phyloP scores from a whole-genome alignment of 2,113 vertebrate species.

The Crotalus tigris region DNA sequence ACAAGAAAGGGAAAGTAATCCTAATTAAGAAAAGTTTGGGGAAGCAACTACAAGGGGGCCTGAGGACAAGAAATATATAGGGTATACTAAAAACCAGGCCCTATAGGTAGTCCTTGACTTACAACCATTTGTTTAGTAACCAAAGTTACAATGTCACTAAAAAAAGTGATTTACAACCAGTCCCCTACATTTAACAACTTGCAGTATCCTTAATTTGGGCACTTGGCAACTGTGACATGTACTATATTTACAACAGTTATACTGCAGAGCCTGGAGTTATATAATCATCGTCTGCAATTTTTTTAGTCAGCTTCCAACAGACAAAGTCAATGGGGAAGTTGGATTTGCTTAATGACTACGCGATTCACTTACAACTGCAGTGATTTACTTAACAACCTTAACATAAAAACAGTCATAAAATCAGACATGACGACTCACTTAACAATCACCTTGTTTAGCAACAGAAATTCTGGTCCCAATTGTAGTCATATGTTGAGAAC shows the following conservation, averaged over 20 bases:
- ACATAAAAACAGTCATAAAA: background rate
- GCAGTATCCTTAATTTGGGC: background rate
- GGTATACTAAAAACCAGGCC: background rate
- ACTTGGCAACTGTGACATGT: background rate
- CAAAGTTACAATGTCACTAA: background rate
- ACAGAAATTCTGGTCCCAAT: background rate
- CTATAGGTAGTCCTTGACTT: background rate
- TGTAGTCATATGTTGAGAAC: background rate
- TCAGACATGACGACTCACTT: background rate
- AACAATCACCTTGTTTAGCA: background rate
- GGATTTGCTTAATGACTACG: background rate
- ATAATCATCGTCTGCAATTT: background rate
- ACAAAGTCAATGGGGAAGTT: background rate
- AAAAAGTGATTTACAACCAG: background rate
- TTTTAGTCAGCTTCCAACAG: background rate
- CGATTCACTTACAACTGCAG: background rate
- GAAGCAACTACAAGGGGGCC: background rate
- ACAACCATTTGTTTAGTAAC: background rate
- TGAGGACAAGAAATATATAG: background rate
- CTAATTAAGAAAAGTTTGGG: background rate
- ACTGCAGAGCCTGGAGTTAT: background rate
- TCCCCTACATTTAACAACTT: background rate
- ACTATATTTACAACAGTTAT: background rate
- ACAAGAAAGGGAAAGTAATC: background rate
- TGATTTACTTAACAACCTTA: background rate